Evolutionary conservation across 2,797 vertebrate genomes (phyloP), one percentile per base, ranked within the genome.

Genomic region (Anas flavirostris): DNA sequence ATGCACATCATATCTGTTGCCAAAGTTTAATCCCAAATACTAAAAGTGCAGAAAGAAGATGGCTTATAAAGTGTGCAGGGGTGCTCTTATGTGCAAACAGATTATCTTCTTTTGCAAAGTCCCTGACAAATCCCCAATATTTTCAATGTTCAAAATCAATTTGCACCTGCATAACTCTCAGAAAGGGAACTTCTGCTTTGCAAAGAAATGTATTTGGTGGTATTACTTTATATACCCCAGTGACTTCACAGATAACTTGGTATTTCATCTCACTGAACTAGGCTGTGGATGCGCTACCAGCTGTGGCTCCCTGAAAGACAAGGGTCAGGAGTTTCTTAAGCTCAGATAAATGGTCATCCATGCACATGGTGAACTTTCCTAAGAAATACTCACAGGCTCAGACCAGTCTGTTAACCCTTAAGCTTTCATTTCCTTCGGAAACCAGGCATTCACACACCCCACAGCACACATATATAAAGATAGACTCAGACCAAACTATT

Each of bases 361-460:
- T 1, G 3, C 11, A 43, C 39, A 9, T 1, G 3, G 31, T 58
- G 62, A 44, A 28, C 18, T 81, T 87, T 88, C 63, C 28, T 11
- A 37, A 72, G 19, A 56, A 37, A 77, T 26, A 22, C 0, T 3
- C 33, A 7, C 13, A 11, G 3, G 14, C 23, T 15, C 37, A 39
- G 0, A 0, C 25, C 28, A 35, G 18, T 50, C 26, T 22, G 35
- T 62, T 56, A 62, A 23, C 62, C n/a, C 37, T 86, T 55, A 41
- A 83, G 26, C 41, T 76, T 80, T 53, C 3, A 28, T 84, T 94
- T 88, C 70, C 67, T 90, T 66, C 9, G 74, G 37, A 82, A 84
- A 9, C 6, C 43, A 62, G 63, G 41, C 16, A 74, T 12, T 7
- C 1, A 0, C 46, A 21, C 16, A 0, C 7, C 1, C 7, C n/a